Percentiles rank a stretch among this genome's conserved stretches.
phyloP scores from a whole-genome alignment of 2,113 vertebrate species.

The Oriolus oriolus region DNA sequence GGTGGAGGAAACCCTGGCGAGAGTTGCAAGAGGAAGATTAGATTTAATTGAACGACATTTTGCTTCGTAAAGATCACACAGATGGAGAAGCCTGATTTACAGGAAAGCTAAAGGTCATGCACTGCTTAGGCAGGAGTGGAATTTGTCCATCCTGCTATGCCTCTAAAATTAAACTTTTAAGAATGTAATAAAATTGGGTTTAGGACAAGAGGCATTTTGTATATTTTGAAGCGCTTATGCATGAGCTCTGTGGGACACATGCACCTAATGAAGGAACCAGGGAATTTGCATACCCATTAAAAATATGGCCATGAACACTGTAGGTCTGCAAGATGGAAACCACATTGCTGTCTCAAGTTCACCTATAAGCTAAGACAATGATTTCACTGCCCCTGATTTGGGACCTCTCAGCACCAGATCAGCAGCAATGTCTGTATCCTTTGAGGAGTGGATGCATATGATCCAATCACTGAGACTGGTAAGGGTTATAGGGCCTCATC shows the following conservation, averaged over 20 bases:
- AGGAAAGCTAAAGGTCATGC: conserved; percentile 35
- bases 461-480: neutral
- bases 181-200: conserved; percentile 44
- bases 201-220: neutral
- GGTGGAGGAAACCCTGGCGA: neutral
- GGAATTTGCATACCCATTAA: neutral
- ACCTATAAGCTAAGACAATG: neutral
- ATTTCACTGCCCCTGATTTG: neutral
- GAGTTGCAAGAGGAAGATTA: neutral
- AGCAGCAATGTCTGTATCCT: neutral
- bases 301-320: neutral
- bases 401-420: neutral
- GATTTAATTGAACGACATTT: conserved; percentile 30
- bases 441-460: neutral
- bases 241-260: neutral
- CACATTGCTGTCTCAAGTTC: neutral
- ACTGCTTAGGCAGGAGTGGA: conserved; percentile 18
- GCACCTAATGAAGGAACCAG: neutral
- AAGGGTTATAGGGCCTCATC: neutral
- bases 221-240: neutral
- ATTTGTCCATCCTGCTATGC: conserved; percentile 37
- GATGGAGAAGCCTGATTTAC: conserved; percentile 1
- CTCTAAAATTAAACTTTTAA: conserved; percentile 32
- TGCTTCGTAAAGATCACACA: neutral
- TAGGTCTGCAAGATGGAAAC: neutral